Evolutionary conservation across 2,888 invertebrate species (phyloP).

Genomic region (Lingula anatina): DNA sequence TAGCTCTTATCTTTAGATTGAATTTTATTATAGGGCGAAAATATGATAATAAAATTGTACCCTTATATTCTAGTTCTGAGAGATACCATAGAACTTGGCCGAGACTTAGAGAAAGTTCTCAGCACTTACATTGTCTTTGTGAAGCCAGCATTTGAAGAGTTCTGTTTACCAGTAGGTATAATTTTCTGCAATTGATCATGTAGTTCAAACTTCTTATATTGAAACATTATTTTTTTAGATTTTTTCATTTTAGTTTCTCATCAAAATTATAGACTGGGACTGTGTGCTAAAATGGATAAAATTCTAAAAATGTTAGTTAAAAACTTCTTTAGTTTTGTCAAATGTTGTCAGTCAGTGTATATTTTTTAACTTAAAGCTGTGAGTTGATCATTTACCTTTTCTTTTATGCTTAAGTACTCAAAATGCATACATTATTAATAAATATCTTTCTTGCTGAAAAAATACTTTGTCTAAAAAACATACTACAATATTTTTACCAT

Average conservation of each 20-base stretch:
- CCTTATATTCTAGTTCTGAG: conserved; percentile 73
- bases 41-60: too few species aligned
- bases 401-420: background rate
- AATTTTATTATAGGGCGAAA: too few species aligned
- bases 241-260: background rate
- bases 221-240: too few species aligned
- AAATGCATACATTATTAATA: background rate
- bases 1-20: too few species aligned
- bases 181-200: background rate
- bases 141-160: conserved; percentile 99
- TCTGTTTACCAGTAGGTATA: conserved; percentile 83
- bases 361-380: background rate
- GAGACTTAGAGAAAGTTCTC: conserved; percentile 89
- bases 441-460: background rate
- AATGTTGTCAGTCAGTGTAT: background rate
- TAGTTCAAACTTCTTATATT: too few species aligned
- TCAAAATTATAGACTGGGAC: background rate
- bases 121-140: conserved; percentile 97
- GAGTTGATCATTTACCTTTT: background rate
- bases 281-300: background rate
- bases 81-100: conserved; percentile 89
- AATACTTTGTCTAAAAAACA: background rate
- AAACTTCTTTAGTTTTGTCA: background rate
- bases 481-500: background rate
- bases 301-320: background rate